Percentiles rank a stretch among this genome's conserved stretches.
phyloP scores from a whole-genome alignment of 2,888 invertebrate species.

The Thecocarcelia acutangulata region DNA sequence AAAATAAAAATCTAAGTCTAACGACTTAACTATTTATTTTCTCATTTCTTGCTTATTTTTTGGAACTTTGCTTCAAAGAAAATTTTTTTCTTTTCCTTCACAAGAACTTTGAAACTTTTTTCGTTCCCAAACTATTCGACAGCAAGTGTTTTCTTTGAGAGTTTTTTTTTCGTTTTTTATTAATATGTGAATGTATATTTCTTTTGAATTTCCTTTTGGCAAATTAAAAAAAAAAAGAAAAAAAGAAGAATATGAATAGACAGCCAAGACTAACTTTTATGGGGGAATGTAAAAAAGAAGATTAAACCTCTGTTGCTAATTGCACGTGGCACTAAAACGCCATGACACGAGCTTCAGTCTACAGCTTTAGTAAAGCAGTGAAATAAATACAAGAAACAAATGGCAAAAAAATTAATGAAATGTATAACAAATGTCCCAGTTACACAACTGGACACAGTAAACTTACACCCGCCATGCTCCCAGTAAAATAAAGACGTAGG shows the following conservation, averaged over 20 bases:
- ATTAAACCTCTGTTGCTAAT: constrained; percentile 67
- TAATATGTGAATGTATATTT: not conserved
- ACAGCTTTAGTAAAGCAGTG: constrained; percentile 33
- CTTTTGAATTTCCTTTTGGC: not conserved
- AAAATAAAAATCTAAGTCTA: constrained; percentile 46
- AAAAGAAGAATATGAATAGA: not conserved
- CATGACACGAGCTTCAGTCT: constrained; percentile 56
- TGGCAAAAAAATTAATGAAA: constrained; percentile 14
- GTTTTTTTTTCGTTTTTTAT: constrained; percentile 6
- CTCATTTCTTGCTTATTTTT: constrained; percentile 37
- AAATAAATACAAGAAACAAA: constrained; percentile 28
- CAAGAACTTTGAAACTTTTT: constrained; percentile 36
- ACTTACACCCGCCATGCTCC: constrained; percentile 17
- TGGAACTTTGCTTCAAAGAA: constrained; percentile 38
- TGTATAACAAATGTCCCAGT: not conserved
- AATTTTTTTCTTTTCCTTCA: constrained; percentile 4
- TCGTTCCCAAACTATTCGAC: not conserved
- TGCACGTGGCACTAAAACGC: constrained; percentile 64
- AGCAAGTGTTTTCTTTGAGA: not conserved
- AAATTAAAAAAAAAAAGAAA: constrained; percentile 1
- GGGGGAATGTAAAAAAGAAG: constrained; percentile 59
- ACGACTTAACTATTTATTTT: constrained; percentile 58
- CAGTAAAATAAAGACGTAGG: not conserved
- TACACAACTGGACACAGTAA: constrained; percentile 41
- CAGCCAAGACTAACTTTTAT: constrained; percentile 49